Evolutionary conservation across 1,140 invertebrate genomes (phyloP), one percentile per base, ranked within the genome.

Genomic region (Solenopsis invicta): DNA sequence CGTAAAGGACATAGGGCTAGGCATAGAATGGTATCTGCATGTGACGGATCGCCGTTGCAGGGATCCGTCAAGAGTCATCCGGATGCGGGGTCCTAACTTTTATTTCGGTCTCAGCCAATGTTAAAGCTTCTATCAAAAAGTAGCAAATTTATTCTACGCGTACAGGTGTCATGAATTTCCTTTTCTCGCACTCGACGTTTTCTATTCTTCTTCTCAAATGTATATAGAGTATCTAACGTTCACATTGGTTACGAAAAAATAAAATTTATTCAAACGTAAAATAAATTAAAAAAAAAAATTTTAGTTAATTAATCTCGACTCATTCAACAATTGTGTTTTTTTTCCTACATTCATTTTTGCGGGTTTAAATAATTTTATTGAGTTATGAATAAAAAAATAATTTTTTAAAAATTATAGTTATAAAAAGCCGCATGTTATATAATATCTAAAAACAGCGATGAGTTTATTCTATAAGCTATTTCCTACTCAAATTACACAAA

Each of bases 11-110:
- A 41, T 75, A 69, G 34, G 64, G 56, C 88, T 80, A 64, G 61
- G 89, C 86, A 90, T 87, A 90, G 92, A 94, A 93, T 91, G 75
- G 90, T 93, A 94, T 94, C 93, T 92, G 92, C 92, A 93, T 93
- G 93, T 94, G 92, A 94, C 93, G 92, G 93, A 94, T 94, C 90
- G 71, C 21, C 48, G 78, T 85, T 59, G 81, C 64, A 81, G 10
- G 85, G 78, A 92, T 93, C 90, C 90, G 90, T 93, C 91, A 93
- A 90, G 82, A 90, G 90, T 94, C 91, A 93, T 54, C 50, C 82
- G 78, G 50, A 81, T 41, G 74, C 72, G 56, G 34, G 29, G 52
- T 12, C 37, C 67, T 69, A n/a, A 74, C 54, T 84, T 84, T 84
- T 62, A 74, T 74, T 59, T 74, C 54, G 54, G 41, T 61, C 80